These are phyloP conservation scores for Zaprionus taronus DNA, from an alignment of 1,140 invertebrate genomes.

Conservation along the genomic window DNA sequence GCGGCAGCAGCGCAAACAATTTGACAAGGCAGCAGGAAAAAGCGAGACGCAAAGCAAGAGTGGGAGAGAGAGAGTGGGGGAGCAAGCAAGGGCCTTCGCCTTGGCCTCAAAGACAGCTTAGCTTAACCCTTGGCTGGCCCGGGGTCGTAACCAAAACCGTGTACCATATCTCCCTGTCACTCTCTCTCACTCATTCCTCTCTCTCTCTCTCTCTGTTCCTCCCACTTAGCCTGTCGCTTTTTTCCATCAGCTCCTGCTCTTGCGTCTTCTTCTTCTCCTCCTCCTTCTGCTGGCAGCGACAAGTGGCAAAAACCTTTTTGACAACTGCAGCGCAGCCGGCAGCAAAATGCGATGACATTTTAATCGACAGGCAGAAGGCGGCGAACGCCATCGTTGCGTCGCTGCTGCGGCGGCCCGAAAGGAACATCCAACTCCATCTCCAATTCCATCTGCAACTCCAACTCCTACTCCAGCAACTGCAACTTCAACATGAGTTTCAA, in stretches of 20 bases:
- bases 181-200: neutral
- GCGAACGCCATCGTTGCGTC: neutral
- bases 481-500: constrained; percentile 6
- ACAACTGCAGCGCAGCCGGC: constrained; percentile 65
- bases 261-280: constrained; percentile 8
- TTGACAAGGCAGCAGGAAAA: constrained; percentile 21
- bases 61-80: neutral
- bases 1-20: constrained; percentile 25
- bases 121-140: constrained; percentile 48
- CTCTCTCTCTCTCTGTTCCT: neutral
- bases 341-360: constrained; percentile 80
- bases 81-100: neutral
- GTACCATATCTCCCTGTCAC: constrained; percentile 7
- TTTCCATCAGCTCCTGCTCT: neutral
- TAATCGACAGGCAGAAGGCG: constrained; percentile 68
- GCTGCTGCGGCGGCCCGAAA: constrained; percentile 11
- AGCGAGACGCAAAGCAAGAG: neutral
- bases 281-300: constrained; percentile 52
- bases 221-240: neutral
- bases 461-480: neutral
- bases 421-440: constrained; percentile 10
- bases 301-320: constrained; percentile 74
- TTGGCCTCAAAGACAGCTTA: constrained; percentile 29
- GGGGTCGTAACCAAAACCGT: constrained; percentile 25
- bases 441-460: neutral